Evolutionary conservation across 2,113 vertebrate species (phyloP), one percentile per base, ranked within the genome.

Genomic region (Dunckerocampus dactyliophorus): DNA sequence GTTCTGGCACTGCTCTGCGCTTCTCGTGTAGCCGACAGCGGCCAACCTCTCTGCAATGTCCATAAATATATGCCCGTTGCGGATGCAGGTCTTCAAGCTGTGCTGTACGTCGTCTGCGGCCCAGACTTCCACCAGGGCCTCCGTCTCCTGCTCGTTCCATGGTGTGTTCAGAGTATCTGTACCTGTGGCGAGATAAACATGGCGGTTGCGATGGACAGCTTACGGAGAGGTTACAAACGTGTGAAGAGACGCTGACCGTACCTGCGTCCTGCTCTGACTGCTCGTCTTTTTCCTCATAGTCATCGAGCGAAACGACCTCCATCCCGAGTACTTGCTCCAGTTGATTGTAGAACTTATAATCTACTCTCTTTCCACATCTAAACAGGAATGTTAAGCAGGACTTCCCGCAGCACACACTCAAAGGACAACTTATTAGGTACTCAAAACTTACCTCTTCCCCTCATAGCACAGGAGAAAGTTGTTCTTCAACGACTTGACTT

Each of bases 121-220:
- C 88, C 88, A 89, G 22, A 86, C 55, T 34, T 87, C 82, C 0
- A 89, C 67, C 13, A 89, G 75, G 16, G 85, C 50, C 0, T 74
- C 52, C 0, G 86, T 88, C 72, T 89, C 88, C n/a, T 73, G 45
- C 65, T 89, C 86, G 1, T 80, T 78, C 88, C 88, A 89, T 0
- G 70, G 59, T 0, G 65, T 15, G 69, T 74, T 81, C 10, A 47
- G 4, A 0, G 59, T 61, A 4, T 86, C 85, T 0, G 37, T 9
- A 10, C 56, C 75, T 50, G 12, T 9, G 21, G 0, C 20, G 2
- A 21, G 19, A 49, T 2, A 42, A 13, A 42, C 39, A 43, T 43
- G 7, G 43, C 0, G 56, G 51, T 57, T 5, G 9, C 0, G 0
- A 17, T 13, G 1, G 11, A 21, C 11, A 19, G 47, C 19, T 62